phyloP scores from a whole-genome alignment of 1,140 invertebrate genomes.

The Phymorhynchus buccinoides region DNA sequence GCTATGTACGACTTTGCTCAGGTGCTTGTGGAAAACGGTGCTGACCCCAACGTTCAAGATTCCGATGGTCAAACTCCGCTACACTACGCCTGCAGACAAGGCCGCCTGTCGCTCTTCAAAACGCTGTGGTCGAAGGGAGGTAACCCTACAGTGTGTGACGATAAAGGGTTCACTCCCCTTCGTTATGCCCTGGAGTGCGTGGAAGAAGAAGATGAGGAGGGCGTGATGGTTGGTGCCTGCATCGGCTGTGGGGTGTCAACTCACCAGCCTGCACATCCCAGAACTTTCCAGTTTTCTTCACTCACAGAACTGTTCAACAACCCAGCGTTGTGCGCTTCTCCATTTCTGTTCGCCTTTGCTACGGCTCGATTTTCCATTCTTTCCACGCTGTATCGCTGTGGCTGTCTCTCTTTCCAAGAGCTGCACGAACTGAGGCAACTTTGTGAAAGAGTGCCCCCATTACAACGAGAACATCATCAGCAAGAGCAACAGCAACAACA shows the following conservation, averaged over 20 bases:
- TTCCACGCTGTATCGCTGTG: not conserved
- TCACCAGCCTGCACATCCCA: not conserved
- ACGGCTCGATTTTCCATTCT: not conserved
- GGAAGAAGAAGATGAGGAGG: too few relatives aligned
- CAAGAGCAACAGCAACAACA: too few relatives aligned
- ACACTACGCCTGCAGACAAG: slow-evolving; percentile 21
- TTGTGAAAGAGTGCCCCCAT: not conserved
- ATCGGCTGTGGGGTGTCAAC: not conserved
- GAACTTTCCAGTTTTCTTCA: too few relatives aligned
- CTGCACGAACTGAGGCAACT: not conserved
- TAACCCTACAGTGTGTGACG: not conserved
- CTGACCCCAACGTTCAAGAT: slow-evolving; percentile 7
- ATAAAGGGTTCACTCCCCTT: slow-evolving; percentile 23
- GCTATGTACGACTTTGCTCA: not conserved
- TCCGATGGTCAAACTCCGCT: slow-evolving; percentile 6
- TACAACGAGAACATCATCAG: too few relatives aligned
- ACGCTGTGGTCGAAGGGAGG: slow-evolving; percentile 30
- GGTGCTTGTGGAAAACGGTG: slow-evolving; percentile 23
- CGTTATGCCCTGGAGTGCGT: slow-evolving; percentile 11
- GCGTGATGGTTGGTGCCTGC: slow-evolving; percentile 7
- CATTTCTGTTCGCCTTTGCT: slow-evolving; percentile 15
- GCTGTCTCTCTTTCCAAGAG: not conserved
- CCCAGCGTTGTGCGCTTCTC: not conserved
- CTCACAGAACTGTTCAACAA: not conserved
- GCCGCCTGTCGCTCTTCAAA: not conserved